A percentile compares a stretch with the other conserved stretches of the same genome.
Conservation (phyloP, 2,113 vertebrate species). For the Protobothrops flavoviridis region DNA sequence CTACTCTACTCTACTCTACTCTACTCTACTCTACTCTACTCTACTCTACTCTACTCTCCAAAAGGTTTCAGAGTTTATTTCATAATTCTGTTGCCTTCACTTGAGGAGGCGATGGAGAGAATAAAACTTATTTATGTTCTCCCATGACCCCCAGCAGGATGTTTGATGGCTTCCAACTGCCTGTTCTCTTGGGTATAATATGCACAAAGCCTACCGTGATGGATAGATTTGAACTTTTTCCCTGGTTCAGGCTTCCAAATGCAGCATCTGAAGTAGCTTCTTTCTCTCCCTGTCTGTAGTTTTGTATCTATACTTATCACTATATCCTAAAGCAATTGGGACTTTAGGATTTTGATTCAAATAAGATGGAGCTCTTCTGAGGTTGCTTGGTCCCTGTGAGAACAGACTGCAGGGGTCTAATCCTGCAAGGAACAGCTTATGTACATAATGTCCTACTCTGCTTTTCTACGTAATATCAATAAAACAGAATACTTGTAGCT, state of each 20-base stretch:
- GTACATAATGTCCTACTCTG: background rate
- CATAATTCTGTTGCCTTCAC: background rate
- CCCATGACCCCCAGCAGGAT: background rate
- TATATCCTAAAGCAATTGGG: background rate
- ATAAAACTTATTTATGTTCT: background rate
- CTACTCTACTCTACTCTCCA: background rate
- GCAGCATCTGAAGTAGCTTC: background rate
- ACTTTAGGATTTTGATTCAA: background rate
- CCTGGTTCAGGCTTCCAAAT: background rate
- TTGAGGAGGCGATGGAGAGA: background rate
- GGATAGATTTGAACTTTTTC: background rate
- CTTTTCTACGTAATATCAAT: too few relatives aligned
- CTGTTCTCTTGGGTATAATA: background rate
- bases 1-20: background rate
- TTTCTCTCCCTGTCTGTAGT: background rate
- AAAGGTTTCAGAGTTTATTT: background rate
- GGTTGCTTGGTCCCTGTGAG: too few relatives aligned
- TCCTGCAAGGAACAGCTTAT: background rate
- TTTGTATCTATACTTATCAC: background rate
- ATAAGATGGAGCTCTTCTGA: background rate
- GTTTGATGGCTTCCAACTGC: background rate
- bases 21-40: too few relatives aligned
- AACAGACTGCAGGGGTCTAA: background rate
- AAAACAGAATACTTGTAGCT: too few relatives aligned
- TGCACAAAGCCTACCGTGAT: background rate